Percentiles rank a stretch among this genome's conserved stretches.
These are phyloP conservation scores for Babylonia areolata DNA, from an alignment of 1,140 invertebrate species.

Conservation along the genomic window DNA sequence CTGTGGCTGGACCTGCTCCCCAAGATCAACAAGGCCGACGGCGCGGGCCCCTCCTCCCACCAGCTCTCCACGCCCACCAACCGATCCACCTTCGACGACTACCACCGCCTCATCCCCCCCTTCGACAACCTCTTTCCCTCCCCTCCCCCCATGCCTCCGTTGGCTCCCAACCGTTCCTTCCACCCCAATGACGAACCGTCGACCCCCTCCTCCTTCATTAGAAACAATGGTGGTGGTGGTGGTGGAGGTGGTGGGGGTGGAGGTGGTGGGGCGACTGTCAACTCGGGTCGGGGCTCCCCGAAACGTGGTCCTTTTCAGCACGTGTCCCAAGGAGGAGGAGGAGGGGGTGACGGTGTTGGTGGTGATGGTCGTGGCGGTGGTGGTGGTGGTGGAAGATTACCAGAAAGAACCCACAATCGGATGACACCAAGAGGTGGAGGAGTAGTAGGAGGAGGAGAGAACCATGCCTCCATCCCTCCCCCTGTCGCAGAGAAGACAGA, in stretches of 20 bases:
- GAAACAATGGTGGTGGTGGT: not conserved
- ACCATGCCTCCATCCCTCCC: not conserved
- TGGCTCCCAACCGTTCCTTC: slow-evolving; percentile 35
- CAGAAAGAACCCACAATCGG: too few relatives aligned
- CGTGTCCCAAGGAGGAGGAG: not conserved
- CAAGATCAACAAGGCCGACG: slow-evolving; percentile 89
- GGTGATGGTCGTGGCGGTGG: too few relatives aligned
- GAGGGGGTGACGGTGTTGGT: not conserved
- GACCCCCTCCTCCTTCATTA: not conserved
- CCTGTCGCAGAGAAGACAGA: not conserved
- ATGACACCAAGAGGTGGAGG: too few relatives aligned
- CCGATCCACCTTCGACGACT: slow-evolving; percentile 63
- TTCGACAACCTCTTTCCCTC: slow-evolving; percentile 66
- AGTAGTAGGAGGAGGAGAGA: too few relatives aligned
- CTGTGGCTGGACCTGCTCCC: slow-evolving; percentile 98
- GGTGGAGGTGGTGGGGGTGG: not conserved
- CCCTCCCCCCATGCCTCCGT: slow-evolving; percentile 71
- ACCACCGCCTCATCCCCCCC: slow-evolving; percentile 60
- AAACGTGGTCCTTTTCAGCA: not conserved
- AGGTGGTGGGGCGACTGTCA: not conserved
- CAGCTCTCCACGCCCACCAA: slow-evolving; percentile 83
- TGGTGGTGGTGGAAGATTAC: too few relatives aligned
- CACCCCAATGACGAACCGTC: slow-evolving; percentile 24
- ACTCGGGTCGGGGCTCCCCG: not conserved
- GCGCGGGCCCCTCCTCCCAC: slow-evolving; percentile 84